A percentile compares a stretch with the other conserved stretches of the same genome.
phyloP scores from a whole-genome alignment of 2,113 vertebrate genomes.

The Corythornis vintsioides region DNA sequence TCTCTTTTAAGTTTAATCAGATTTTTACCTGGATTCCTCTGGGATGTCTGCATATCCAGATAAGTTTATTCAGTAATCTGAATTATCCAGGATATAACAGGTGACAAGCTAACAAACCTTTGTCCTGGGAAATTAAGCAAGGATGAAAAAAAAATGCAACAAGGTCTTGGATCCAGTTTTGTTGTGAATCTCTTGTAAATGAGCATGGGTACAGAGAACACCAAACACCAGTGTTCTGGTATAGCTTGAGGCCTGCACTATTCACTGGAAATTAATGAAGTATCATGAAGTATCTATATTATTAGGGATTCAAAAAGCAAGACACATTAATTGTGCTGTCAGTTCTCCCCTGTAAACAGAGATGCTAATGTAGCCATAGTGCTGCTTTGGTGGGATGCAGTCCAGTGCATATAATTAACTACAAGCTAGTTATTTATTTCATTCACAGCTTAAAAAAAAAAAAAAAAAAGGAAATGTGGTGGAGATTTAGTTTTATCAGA shows the following conservation, averaged over 20 bases:
- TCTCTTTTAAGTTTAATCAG: background rate
- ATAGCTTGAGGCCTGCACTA: background rate
- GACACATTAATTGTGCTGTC: background rate
- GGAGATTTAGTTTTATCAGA: background rate
- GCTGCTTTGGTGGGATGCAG: background rate
- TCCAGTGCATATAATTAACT: background rate
- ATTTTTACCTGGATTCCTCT: background rate
- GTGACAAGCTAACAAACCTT: background rate
- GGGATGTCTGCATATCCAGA: background rate
- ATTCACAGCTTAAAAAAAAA: background rate
- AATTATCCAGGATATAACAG: background rate
- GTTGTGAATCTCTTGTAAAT: background rate
- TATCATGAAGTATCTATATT: background rate
- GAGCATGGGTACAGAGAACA: background rate
- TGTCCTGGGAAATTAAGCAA: background rate
- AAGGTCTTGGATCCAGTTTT: background rate
- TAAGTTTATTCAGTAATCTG: background rate
- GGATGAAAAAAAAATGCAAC: background rate
- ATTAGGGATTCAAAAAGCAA: background rate
- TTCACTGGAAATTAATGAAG: slow-evolving; percentile 8
- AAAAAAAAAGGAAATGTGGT: background rate
- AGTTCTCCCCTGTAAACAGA: background rate
- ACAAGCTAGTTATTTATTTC: background rate
- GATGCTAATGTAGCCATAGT: background rate
- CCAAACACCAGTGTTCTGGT: background rate